phyloP scores from a whole-genome alignment of 2,888 invertebrate genomes.

The Oxystoma pomonae region DNA sequence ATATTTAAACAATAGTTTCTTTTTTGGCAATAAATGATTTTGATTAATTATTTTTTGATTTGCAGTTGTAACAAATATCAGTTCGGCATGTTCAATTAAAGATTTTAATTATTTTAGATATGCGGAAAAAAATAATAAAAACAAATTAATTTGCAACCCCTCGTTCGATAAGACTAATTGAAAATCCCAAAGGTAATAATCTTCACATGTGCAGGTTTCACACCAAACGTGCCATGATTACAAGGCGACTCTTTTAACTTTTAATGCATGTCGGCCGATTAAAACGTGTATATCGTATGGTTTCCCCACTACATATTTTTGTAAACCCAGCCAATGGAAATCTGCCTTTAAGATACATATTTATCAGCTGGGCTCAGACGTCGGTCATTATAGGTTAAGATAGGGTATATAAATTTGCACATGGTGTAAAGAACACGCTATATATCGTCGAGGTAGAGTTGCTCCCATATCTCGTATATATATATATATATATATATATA shows the following conservation, averaged over 20 bases:
- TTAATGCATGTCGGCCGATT: not conserved
- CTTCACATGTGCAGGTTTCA: not conserved
- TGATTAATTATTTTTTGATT: no score
- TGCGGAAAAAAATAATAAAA: no score
- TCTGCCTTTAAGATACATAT: constrained; percentile 39
- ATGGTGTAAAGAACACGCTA: not conserved
- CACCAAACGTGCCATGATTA: not conserved
- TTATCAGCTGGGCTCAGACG: constrained; percentile 45
- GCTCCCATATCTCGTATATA: no score
- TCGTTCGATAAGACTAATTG: not conserved
- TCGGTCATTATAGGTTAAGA: constrained; percentile 49
- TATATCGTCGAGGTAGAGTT: no score
- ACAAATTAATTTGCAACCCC: no score
- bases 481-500: no score
- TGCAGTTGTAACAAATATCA: no score
- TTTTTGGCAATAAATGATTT: no score
- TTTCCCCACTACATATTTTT: not conserved
- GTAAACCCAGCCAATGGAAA: constrained; percentile 39
- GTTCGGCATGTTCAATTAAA: no score
- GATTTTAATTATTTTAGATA: no score
- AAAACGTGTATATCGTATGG: not conserved
- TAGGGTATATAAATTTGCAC: constrained; percentile 48
- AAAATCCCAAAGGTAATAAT: not conserved
- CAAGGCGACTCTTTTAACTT: not conserved
- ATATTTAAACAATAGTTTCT: no score